Percentiles rank a stretch among this genome's conserved stretches.
Evolutionary conservation across 1,140 invertebrate species (phyloP).

Genomic region (Euborellia annulipes): DNA sequence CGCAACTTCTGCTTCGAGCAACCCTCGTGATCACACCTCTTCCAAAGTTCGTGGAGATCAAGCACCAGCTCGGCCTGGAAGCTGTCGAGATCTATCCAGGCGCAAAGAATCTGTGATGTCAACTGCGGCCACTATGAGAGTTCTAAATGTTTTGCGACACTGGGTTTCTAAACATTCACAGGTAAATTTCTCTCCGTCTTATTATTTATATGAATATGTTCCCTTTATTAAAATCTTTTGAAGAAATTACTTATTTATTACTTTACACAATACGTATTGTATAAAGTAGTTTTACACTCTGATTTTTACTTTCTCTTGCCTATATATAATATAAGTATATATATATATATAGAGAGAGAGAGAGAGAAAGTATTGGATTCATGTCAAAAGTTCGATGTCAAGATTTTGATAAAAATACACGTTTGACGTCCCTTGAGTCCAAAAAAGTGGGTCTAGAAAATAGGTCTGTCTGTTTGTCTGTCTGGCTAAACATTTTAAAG

Average conservation of each 20-base stretch:
- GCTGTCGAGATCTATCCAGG: slow-evolving; percentile 25
- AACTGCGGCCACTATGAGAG: slow-evolving; percentile 83
- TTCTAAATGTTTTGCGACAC: slow-evolving; percentile 73
- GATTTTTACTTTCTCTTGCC: too few species aligned
- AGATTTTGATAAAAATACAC: too few species aligned
- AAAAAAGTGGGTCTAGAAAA: too few species aligned
- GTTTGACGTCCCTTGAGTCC: too few species aligned
- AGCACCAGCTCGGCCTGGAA: slow-evolving; percentile 24
- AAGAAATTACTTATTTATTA: not conserved
- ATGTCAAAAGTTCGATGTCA: too few species aligned
- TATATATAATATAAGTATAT: too few species aligned
- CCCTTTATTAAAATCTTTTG: not conserved
- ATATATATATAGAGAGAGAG: too few species aligned
- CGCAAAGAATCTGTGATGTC: slow-evolving; percentile 74
- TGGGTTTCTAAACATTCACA: slow-evolving; percentile 54
- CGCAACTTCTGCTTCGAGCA: slow-evolving; percentile 75
- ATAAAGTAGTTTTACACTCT: too few species aligned
- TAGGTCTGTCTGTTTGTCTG: too few species aligned
- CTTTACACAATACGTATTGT: slow-evolving; percentile 7
- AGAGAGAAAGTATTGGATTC: too few species aligned
- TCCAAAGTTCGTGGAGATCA: slow-evolving; percentile 18
- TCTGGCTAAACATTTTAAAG: too few species aligned
- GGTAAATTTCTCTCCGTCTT: slow-evolving; percentile 21
- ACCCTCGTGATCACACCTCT: slow-evolving; percentile 43
- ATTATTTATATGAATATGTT: too few species aligned